phyloP scores from a whole-genome alignment of 2,888 invertebrate species.

The Neocrepidodera transversa region DNA sequence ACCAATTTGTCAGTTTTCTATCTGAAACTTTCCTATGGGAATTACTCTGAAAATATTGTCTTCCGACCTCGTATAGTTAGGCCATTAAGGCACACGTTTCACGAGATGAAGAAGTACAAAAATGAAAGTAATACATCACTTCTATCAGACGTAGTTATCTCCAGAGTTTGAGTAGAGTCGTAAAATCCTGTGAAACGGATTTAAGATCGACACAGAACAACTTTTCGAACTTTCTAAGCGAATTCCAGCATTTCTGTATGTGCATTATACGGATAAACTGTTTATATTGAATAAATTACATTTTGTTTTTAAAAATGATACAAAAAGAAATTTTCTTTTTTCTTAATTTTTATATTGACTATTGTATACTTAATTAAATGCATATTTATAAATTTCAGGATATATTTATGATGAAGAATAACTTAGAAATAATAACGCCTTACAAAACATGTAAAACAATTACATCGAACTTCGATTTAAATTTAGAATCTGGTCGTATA shows the following conservation, averaged over 20 bases:
- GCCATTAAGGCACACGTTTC: slow-evolving; percentile 34
- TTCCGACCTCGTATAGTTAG: slow-evolving; percentile 27
- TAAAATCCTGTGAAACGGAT: slow-evolving; percentile 33
- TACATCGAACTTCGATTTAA: slow-evolving; percentile 62
- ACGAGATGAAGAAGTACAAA: slow-evolving; percentile 33
- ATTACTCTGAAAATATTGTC: slow-evolving; percentile 28
- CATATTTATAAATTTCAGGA: slow-evolving; percentile 59
- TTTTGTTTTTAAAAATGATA: too few relatives aligned
- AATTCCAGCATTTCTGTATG: slow-evolving; percentile 10
- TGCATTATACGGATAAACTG: background rate
- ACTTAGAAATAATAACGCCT: slow-evolving; percentile 65
- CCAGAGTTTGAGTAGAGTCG: slow-evolving; percentile 29
- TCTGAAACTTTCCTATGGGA: slow-evolving; percentile 23
- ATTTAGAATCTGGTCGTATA: slow-evolving; percentile 58
- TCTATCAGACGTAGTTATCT: slow-evolving; percentile 36
- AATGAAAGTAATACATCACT: slow-evolving; percentile 38
- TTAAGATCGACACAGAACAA: slow-evolving; percentile 30
- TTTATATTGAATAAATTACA: slow-evolving; percentile 1
- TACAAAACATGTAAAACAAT: slow-evolving; percentile 62
- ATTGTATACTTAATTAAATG: too few relatives aligned
- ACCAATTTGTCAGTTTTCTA: slow-evolving; percentile 29
- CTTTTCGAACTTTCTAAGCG: slow-evolving; percentile 21
- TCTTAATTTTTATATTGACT: too few relatives aligned
- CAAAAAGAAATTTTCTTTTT: too few relatives aligned
- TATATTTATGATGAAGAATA: slow-evolving; percentile 64